Evolutionary conservation across 2,797 vertebrate species (phyloP), one percentile per base, ranked within the genome.

Genomic region (Paedocypris micromegethes): DNA sequence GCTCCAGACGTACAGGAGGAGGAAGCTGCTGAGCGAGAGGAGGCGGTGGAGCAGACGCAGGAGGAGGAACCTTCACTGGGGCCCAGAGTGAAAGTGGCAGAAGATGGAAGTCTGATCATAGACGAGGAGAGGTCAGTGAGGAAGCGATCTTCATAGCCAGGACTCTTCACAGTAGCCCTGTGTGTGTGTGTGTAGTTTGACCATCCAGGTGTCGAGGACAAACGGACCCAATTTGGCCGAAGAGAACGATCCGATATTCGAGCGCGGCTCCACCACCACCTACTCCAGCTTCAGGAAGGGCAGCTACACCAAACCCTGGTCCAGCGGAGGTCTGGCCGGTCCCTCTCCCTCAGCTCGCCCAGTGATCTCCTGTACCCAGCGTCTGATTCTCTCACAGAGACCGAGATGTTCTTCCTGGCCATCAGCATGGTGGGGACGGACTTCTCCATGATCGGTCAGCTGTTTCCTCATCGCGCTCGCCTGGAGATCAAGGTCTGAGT

Each of bases 361-460:
- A 5, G 37, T 64, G 51, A 49, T 37, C 60, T 54, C 0, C 41
- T 39, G 8, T 48, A 49, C 49, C 9, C 45, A 2, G 2, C 2
- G 37, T 48, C 4, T 43, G 46, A 44, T 8, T 42, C 58, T 78
- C 39, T 56, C 61, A 45, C 83, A 99, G 96, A 99, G 87, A 98
- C 96, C 0, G 95, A 99, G 76, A 94, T 99, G 95, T 99, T 98
- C 84, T 98, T 93, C 81, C 82, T 98, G 85, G 96, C 96, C 7
- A 91, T 99, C 59, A 98, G 93, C 82, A 99, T 98, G 95, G 96
- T 99, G 72, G 95, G 96, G 79, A 98, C 94, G 5, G 96, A 99
- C 83, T 99, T 99, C 72, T 95, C 96, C 55, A 94, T 98, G 91
- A 98, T 98, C 53, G 91, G 93, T 54, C 93, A 92, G 42, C 90